Base-by-base conservation (phyloP, 2,888 invertebrate species). In the Parnassius smintheus region DNA sequence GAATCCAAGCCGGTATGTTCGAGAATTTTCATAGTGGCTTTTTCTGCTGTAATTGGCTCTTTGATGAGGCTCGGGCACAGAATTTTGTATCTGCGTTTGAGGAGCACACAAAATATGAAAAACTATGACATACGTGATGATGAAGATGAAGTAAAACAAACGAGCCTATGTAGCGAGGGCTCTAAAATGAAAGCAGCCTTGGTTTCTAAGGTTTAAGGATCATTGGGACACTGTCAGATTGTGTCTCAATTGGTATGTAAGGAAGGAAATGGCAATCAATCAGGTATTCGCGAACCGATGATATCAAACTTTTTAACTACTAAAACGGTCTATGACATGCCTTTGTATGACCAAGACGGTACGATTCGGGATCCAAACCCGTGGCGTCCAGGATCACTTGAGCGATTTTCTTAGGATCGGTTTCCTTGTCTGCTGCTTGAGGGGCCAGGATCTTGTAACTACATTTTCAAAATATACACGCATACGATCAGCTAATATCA, bases 381-480 rank as follows among this genome's bases (percentile, higher is more conserved):
- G 96, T 95, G 70, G 94, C 92, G 64, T 96, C 96, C 93, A 98
- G 94, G 91, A 98, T 95, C 81, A 95, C 91, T 85, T 94, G 94
- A 69, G 97, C 96, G 82, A 95, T 94, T 91, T 98, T 96, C 94
- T 96, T 96, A 83, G 95, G 94, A 86, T 96, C 96, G 71, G 92
- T 80, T 81, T 94, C 93, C 91, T 94, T 95, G 81, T 95, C 94
- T 76, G 95, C 96, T 73, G 94, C 97, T 91, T 95, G 95, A 75
- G 99, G 98, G 90, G 97, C 97, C 93, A 99, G 95, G 94, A 99
- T 98, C 94, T 99, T 98, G 95, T 99, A 99, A 94, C 98, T 98
- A 94, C 83, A 93, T 92, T 90, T 81, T 77, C 83, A 89, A 88
- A 86, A 84, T 80, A 82, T 81, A 86, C 80, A 83, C 82, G 75